Base-by-base conservation (phyloP, 2,797 vertebrate genomes). In the Hoplostethus mediterraneus region DNA sequence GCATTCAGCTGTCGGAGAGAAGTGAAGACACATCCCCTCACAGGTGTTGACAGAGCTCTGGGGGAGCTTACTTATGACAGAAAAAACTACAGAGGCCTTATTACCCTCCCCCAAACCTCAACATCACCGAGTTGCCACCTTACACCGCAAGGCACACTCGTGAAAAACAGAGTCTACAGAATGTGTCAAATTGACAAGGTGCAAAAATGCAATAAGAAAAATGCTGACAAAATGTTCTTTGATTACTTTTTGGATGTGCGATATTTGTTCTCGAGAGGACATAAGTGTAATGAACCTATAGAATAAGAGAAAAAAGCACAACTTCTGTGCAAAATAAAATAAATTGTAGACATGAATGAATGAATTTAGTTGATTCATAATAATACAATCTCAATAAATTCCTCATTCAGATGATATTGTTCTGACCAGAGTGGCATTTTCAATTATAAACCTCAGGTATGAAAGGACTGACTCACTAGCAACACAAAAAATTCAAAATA, bases 41-140 rank as follows among this genome's bases (percentile, higher is more conserved):
- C 70, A 90, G 82, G 87, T 79, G 81, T 71, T 83, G 77, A 89
- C 79, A 63, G 78, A 81, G 55, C 63, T 70, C 77, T 63, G 71
- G 57, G 66, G 63, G 63, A 54, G 60, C 79, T 87, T 70, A 81
- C 48, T 81, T 45, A 63, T 56, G 38, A 67, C 63, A 75, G 67
- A 76, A 74, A 21, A 80, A 83, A 76, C 73, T 63, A 60, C 48
- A 65, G 47, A 52, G 12, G 28, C 45, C 21, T 69, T 42, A 48
- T 67, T 53, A 16, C 38, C 17, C 67, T 71, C 33, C 36, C 36
- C 9, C 0, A 38, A 38, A 9, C 36, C 21, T 71, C 68, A 16
- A 17, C 59, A 44, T 3, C 45, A n/a, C 21, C n/a, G 21, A 56
- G 14, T 11, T 54, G 71, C 58, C 48, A 52, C 61, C 28, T 28